Conservation (phyloP, 37 sponge, comb jelly and placozoan species). For the Aplysina aerophoba region DNA sequence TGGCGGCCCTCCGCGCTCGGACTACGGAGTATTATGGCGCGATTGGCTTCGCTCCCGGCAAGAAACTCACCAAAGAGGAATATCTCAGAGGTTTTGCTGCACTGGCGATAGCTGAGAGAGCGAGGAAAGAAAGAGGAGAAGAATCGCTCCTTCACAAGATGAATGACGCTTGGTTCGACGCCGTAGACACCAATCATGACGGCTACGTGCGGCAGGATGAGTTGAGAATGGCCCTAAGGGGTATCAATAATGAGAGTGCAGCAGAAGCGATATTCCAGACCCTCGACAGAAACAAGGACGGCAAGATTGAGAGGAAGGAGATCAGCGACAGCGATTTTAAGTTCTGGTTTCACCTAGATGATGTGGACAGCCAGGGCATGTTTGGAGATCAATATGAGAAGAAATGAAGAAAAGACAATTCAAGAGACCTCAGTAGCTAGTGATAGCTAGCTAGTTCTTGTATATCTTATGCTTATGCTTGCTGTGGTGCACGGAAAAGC, state of each 20-base stretch:
- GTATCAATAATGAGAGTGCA: background rate
- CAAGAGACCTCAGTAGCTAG: no score
- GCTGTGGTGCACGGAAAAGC: no score
- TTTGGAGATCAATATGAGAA: no score
- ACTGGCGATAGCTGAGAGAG: background rate
- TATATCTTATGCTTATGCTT: no score
- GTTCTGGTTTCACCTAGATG: background rate
- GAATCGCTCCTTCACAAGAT: background rate
- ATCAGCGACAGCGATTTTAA: background rate
- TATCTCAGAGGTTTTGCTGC: background rate
- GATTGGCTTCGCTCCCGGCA: background rate
- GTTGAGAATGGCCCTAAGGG: background rate
- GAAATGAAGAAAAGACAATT: no score
- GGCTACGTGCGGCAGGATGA: slow-evolving; percentile 5
- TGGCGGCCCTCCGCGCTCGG: background rate
- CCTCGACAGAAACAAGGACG: background rate
- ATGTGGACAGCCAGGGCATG: background rate
- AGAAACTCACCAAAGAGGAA: background rate
- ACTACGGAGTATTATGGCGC: background rate
- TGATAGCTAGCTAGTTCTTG: no score
- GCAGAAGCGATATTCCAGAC: background rate
- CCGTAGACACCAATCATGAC: background rate
- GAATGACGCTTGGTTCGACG: background rate
- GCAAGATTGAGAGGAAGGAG: slow-evolving; percentile 25
- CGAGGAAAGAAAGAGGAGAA: background rate